Evolutionary conservation across 1,140 invertebrate species (phyloP).

Genomic region (Harpegnathos saltator): DNA sequence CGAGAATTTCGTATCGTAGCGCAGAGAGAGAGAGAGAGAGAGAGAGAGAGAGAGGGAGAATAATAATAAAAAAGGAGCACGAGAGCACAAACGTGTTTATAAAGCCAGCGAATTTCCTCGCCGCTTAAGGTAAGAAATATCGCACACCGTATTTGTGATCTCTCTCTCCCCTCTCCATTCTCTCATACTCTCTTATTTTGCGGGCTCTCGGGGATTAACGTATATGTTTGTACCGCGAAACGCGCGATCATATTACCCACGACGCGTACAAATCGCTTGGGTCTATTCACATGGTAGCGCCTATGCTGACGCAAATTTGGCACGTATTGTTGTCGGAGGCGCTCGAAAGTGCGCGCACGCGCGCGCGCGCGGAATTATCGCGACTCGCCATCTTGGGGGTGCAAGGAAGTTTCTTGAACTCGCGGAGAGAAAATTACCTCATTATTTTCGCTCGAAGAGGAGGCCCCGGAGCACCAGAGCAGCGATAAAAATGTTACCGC

Average conservation of each 20-base stretch:
- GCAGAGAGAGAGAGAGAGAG: no score
- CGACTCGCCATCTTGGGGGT: neutral
- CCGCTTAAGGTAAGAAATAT: constrained; percentile 25
- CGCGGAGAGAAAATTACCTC: neutral
- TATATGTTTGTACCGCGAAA: neutral
- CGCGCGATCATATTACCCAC: neutral
- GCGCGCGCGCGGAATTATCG: neutral
- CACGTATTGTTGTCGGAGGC: neutral
- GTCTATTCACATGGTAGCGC: constrained; percentile 1
- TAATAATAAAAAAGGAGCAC: neutral
- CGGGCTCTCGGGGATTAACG: constrained; percentile 12
- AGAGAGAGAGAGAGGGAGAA: no score
- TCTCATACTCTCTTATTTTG: no score
- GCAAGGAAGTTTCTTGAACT: neutral
- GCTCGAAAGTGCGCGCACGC: neutral
- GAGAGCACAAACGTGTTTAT: constrained; percentile 8
- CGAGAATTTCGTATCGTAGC: neutral
- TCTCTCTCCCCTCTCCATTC: neutral
- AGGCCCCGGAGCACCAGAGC: neutral
- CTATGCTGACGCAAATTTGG: constrained; percentile 23
- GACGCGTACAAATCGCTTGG: constrained; percentile 55
- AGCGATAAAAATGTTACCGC: neutral
- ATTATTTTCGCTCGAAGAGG: neutral
- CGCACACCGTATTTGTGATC: neutral
- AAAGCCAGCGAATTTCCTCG: constrained; percentile 7